Percentiles rank a stretch among this genome's conserved stretches.
phyloP scores from a whole-genome alignment of 2,888 invertebrate genomes.

The Celastrina argiolus region DNA sequence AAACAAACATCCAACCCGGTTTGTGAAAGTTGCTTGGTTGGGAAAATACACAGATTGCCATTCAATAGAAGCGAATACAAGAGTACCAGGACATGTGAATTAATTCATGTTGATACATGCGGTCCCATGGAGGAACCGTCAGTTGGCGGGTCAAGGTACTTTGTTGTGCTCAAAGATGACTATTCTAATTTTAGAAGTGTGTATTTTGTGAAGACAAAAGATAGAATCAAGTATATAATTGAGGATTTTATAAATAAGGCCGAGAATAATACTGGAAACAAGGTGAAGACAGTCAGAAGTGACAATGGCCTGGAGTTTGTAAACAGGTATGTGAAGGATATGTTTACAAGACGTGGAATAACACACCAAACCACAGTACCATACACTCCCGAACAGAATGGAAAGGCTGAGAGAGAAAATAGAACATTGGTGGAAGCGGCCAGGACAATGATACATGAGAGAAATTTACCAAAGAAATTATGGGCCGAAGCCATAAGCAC shows the following conservation, averaged over 20 bases:
- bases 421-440: constrained; percentile 26
- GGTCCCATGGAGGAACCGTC: constrained; percentile 33
- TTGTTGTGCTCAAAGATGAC: background rate
- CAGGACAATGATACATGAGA: constrained; percentile 26
- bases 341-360: constrained; percentile 27
- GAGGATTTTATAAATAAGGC: constrained; percentile 27
- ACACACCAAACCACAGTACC: constrained; percentile 27
- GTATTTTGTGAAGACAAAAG: too few species aligned
- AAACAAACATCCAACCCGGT: constrained; percentile 20
- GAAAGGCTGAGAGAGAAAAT: constrained; percentile 25
- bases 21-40: constrained; percentile 31
- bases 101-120: constrained; percentile 35
- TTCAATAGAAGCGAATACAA: constrained; percentile 16
- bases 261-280: constrained; percentile 26
- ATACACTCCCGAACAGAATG: constrained; percentile 33
- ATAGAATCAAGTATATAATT: constrained; percentile 19
- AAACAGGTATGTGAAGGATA: constrained; percentile 27
- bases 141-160: background rate
- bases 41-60: constrained; percentile 27
- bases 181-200: too few species aligned
- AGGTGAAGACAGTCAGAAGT: constrained; percentile 27
- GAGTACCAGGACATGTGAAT: constrained; percentile 30
- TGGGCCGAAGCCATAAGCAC: constrained; percentile 29
- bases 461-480: constrained; percentile 23
- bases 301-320: constrained; percentile 32